These are phyloP conservation scores for Ceratothoa steindachneri DNA, from an alignment of 2,888 invertebrate genomes.

Conservation along the genomic window DNA sequence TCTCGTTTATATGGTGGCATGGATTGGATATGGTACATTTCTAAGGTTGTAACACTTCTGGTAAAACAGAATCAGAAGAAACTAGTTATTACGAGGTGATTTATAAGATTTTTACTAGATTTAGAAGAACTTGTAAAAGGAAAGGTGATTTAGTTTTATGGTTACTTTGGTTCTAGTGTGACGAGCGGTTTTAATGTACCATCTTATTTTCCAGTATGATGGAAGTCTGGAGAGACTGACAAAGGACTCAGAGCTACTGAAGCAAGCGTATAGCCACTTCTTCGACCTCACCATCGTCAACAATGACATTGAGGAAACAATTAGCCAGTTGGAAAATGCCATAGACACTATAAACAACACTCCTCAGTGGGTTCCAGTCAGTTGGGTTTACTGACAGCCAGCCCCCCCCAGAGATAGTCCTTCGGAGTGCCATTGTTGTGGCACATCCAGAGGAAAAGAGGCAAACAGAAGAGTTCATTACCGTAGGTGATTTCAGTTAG, in stretches of 20 bases:
- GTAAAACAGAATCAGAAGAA: no score
- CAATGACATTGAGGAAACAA: conserved; percentile 99
- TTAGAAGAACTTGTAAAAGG: no score
- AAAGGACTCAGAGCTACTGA: conserved; percentile 92
- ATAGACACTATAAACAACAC: conserved; percentile 84
- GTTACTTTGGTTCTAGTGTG: no score
- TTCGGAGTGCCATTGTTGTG: conserved; percentile 47
- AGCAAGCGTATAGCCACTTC: conserved; percentile 96
- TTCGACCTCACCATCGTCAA: conserved; percentile 97
- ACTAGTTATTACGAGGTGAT: no score
- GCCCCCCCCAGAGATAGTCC: conserved; percentile 47
- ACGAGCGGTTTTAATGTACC: no score
- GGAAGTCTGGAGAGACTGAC: conserved; percentile 93
- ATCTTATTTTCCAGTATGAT: conserved; percentile 77
- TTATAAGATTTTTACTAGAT: no score
- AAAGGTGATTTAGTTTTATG: no score
- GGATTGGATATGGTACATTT: no score
- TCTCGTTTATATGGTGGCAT: no score
- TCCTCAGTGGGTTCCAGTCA: conserved; percentile 95
- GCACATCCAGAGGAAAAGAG: conserved; percentile 44
- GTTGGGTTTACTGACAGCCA: conserved; percentile 83
- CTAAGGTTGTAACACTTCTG: no score
- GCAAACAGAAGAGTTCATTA: conserved; percentile 12
- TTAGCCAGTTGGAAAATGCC: conserved; percentile 82
- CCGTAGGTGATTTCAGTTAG: conserved; percentile 6